These are phyloP conservation scores for Zaprionus nigranus DNA, from an alignment of 1,140 invertebrate species.

Conservation along the genomic window DNA sequence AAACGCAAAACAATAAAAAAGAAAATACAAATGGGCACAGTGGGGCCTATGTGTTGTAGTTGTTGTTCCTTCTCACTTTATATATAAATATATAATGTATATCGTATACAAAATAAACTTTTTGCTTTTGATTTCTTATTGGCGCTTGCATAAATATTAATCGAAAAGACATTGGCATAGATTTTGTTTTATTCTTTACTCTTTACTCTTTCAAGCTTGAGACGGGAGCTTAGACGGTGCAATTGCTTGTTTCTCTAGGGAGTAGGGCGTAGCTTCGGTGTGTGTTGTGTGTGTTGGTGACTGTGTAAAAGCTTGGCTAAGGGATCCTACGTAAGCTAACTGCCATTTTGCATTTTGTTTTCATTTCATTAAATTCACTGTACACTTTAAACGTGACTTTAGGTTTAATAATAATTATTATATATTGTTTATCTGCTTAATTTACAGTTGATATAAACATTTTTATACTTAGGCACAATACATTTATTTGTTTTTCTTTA, in stretches of 20 bases:
- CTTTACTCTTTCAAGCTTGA: conserved; percentile 26
- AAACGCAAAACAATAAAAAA: not conserved
- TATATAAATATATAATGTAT: conserved; percentile 73
- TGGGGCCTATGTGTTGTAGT: conserved; percentile 29
- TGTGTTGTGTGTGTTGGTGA: conserved; percentile 25
- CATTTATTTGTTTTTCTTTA: conserved; percentile 67
- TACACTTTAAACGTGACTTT: conserved; percentile 28
- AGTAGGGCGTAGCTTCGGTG: not conserved
- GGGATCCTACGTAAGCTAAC: conserved; percentile 45
- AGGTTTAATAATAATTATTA: conserved; percentile 25
- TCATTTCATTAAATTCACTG: conserved; percentile 21
- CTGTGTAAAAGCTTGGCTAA: conserved; percentile 64
- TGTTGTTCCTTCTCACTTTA: conserved; percentile 36
- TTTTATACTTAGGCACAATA: conserved; percentile 80
- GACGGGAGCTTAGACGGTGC: conserved; percentile 74
- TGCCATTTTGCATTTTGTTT: conserved; percentile 19
- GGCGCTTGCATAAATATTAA: conserved; percentile 74
- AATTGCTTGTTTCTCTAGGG: conserved; percentile 36
- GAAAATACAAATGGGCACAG: conserved; percentile 23
- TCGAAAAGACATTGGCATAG: conserved; percentile 70
- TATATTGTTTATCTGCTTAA: conserved; percentile 59
- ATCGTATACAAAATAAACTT: conserved; percentile 73
- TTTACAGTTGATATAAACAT: conserved; percentile 38
- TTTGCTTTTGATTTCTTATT: conserved; percentile 73
- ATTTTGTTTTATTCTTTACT: conserved; percentile 5